Evolutionary conservation across 2,888 invertebrate genomes (phyloP).

Genomic region (Serripes groenlandicus): DNA sequence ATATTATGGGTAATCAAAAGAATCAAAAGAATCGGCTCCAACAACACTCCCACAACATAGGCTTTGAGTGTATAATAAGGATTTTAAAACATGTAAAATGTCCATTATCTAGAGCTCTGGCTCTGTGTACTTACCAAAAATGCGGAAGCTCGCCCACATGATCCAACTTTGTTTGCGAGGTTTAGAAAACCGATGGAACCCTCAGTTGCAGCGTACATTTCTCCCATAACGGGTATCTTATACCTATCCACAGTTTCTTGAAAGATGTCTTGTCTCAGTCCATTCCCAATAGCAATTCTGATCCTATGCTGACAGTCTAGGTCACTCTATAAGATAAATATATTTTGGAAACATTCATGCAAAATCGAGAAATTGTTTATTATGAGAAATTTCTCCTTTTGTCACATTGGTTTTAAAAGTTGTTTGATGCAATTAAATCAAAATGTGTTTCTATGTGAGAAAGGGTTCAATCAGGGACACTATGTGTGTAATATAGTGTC

Average conservation of each 20-base stretch:
- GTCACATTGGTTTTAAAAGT: not conserved
- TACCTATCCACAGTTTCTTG: conserved; percentile 94
- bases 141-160: conserved; percentile 80
- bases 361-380: conserved; percentile 1
- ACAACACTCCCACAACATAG: no score
- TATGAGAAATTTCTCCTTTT: not conserved
- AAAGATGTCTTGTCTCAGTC: conserved; percentile 97
- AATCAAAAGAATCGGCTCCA: no score
- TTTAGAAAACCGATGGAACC: conserved; percentile 99
- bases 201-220: conserved; percentile 98
- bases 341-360: not conserved
- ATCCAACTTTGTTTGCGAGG: conserved; percentile 90
- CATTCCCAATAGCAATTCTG: conserved; percentile 95
- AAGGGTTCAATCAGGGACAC: no score
- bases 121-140: conserved; percentile 69
- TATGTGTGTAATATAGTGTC: no score
- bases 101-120: no score
- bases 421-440: no score
- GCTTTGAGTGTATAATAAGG: no score
- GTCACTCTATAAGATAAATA: conserved; percentile 43
- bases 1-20: no score
- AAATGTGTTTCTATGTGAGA: no score
- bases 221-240: conserved; percentile 92
- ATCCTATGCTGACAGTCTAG: conserved; percentile 83
- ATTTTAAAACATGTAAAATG: no score